These are phyloP conservation scores for Sycophila sp. DNA, from an alignment of 1,140 invertebrate genomes.

Conservation along the genomic window DNA sequence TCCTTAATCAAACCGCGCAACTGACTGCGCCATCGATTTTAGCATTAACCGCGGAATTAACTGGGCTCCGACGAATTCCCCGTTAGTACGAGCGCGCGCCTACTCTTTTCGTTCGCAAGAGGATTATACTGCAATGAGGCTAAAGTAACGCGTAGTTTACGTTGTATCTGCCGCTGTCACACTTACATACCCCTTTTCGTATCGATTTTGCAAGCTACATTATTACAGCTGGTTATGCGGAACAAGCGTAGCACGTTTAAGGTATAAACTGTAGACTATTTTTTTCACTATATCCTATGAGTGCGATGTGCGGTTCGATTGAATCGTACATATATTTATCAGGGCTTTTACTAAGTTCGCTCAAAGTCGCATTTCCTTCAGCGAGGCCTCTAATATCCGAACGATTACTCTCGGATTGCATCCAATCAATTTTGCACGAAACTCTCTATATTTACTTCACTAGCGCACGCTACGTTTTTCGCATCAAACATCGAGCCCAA, in stretches of 20 bases:
- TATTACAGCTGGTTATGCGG: too few species aligned
- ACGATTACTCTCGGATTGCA: conserved; percentile 26
- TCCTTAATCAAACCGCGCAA: neutral
- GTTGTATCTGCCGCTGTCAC: too few species aligned
- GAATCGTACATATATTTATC: too few species aligned
- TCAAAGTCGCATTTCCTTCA: neutral
- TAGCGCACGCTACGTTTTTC: conserved; percentile 5
- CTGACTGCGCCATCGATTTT: conserved; percentile 13
- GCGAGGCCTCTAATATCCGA: conserved; percentile 9
- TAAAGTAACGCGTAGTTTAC: too few species aligned
- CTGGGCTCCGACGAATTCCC: conserved; percentile 8
- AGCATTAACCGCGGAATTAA: neutral
- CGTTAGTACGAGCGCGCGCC: neutral
- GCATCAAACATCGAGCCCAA: too few species aligned
- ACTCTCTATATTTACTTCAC: conserved; percentile 1
- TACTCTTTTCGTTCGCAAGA: neutral
- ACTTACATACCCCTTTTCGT: too few species aligned
- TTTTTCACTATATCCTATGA: too few species aligned
- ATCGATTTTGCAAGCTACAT: too few species aligned
- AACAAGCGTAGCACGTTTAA: too few species aligned
- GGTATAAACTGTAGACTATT: too few species aligned
- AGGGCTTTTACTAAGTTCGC: neutral
- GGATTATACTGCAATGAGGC: too few species aligned
- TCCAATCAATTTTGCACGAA: conserved; percentile 31
- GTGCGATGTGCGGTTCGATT: too few species aligned